Conservation (phyloP, 2,888 invertebrate genomes). For the Lasioglossum oenotherae region DNA sequence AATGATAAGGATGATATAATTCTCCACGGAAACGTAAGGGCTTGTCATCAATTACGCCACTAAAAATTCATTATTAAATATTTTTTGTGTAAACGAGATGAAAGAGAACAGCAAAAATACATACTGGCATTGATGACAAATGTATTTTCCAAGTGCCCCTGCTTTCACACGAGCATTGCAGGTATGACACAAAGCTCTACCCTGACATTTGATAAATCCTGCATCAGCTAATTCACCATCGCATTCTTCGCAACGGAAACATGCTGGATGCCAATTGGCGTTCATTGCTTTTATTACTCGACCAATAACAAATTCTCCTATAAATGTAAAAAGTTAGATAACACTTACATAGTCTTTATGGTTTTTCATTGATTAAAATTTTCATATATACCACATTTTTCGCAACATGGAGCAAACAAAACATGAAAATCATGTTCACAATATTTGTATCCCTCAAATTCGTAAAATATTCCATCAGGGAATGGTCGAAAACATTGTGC, state of each 20-base stretch:
- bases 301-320: constrained; percentile 98
- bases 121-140: constrained; percentile 99
- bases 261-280: constrained; percentile 99
- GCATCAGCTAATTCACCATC: constrained; percentile 96
- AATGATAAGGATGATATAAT: constrained; percentile 99
- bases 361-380: neutral
- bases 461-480: constrained; percentile 98
- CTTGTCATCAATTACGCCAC: constrained; percentile 95
- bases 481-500: constrained; percentile 99
- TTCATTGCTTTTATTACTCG: constrained; percentile 99
- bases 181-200: constrained; percentile 95
- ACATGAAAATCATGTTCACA: constrained; percentile 99
- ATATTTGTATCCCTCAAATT: constrained; percentile 99
- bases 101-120: constrained; percentile 81
- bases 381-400: constrained; percentile 87
- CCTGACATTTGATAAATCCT: constrained; percentile 97
- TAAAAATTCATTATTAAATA: constrained; percentile 81
- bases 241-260: constrained; percentile 98
- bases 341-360: neutral
- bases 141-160: constrained; percentile 96
- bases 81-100: constrained; percentile 10
- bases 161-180: constrained; percentile 99
- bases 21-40: constrained; percentile 97
- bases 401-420: constrained; percentile 95
- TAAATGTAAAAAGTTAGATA: constrained; percentile 25